Percentiles rank a stretch among this genome's conserved stretches.
phyloP scores from a whole-genome alignment of 2,113 vertebrate genomes.

The Coturnix japonica region DNA sequence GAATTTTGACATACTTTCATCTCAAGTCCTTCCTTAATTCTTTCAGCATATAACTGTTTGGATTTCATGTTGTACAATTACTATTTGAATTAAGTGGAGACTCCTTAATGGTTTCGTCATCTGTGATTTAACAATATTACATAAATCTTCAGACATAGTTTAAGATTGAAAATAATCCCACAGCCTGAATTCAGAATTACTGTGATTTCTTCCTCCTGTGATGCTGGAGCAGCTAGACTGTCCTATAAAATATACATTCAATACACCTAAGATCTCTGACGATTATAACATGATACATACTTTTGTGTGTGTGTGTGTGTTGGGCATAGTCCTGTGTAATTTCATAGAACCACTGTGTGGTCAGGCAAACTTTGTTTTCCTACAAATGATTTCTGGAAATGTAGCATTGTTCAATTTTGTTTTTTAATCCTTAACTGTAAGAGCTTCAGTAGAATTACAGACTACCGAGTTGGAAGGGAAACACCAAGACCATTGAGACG shows the following conservation, averaged over 20 bases:
- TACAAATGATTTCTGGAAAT: no score
- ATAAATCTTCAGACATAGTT: background rate
- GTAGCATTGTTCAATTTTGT: background rate
- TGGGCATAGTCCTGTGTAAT: no score
- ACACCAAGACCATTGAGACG: background rate
- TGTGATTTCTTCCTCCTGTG: background rate
- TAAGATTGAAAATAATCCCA: background rate
- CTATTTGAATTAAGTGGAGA: background rate
- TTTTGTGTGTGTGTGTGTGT: background rate
- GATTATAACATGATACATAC: background rate
- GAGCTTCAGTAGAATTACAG: background rate
- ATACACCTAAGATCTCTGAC: background rate
- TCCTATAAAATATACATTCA: background rate
- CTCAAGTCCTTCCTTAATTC: background rate
- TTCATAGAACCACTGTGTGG: no score
- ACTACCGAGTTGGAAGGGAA: background rate
- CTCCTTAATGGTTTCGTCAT: background rate
- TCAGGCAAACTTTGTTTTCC: no score
- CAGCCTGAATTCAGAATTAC: background rate
- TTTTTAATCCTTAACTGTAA: background rate
- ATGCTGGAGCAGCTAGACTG: background rate
- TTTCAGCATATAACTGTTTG: background rate
- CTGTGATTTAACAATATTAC: background rate
- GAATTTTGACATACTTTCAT: background rate
- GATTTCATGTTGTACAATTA: background rate